These are phyloP conservation scores for Centropus unirufus DNA, from an alignment of 2,113 vertebrate genomes.

Conservation along the genomic window DNA sequence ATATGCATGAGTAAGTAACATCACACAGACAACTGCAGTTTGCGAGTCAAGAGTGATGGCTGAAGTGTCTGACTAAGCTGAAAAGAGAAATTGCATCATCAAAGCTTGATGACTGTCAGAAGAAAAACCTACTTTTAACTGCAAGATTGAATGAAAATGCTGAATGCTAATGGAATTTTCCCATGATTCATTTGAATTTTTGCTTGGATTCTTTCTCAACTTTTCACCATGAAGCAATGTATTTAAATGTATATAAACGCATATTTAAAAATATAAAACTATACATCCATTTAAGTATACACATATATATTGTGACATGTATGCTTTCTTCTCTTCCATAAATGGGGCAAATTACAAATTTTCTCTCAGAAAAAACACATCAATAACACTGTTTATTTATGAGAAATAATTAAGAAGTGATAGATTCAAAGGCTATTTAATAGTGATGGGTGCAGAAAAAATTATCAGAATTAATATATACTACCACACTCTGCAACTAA, in stretches of 20 bases:
- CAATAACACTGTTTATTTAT: neutral
- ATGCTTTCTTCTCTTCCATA: neutral
- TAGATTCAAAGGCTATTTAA: neutral
- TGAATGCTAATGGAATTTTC: conserved; percentile 12
- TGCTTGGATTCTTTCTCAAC: neutral
- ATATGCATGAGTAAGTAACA: conserved; percentile 42
- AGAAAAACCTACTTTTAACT: neutral
- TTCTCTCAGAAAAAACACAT: neutral
- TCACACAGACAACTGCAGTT: neutral
- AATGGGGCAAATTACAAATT: neutral
- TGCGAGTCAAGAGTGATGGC: neutral
- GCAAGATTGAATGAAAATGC: conserved; percentile 32
- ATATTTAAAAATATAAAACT: neutral
- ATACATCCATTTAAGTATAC: neutral
- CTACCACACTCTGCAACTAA: neutral
- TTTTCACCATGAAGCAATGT: neutral
- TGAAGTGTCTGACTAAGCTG: neutral
- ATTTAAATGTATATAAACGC: neutral
- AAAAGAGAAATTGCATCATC: conserved; percentile 24
- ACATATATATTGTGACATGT: neutral
- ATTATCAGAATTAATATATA: neutral
- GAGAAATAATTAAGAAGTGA: neutral
- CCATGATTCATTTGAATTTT: neutral
- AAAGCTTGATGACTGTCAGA: neutral
- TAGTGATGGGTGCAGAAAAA: neutral